Evolutionary conservation across 2,888 invertebrate genomes (phyloP).

Genomic region (Epistrophe grossulariae): DNA sequence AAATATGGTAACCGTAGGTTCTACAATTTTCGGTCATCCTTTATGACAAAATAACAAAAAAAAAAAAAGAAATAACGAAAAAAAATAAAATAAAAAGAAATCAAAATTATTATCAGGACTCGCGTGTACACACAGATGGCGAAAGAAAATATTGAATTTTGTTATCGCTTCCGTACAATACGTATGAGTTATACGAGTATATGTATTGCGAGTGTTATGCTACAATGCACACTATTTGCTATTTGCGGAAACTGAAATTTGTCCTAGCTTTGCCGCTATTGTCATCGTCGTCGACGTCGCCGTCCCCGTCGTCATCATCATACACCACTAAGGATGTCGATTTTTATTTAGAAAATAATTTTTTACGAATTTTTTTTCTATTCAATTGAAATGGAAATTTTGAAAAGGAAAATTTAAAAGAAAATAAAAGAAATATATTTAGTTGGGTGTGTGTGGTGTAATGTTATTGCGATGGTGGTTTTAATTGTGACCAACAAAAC

Average conservation of each 20-base stretch:
- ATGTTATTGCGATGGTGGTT: too few species aligned
- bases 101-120: constrained; percentile 56
- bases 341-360: constrained; percentile 41
- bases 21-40: constrained; percentile 15
- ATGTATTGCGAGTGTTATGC: constrained; percentile 39
- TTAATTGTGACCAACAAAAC: too few species aligned
- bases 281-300: background rate
- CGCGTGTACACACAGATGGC: constrained; percentile 62
- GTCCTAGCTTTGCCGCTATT: constrained; percentile 18
- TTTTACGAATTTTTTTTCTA: constrained; percentile 29
- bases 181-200: constrained; percentile 10
- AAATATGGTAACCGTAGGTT: constrained; percentile 26
- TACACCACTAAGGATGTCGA: constrained; percentile 29
- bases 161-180: constrained; percentile 62
- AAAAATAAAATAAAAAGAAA: constrained; percentile 39
- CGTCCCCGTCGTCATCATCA: background rate
- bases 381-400: constrained; percentile 31
- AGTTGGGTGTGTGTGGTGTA: too few species aligned
- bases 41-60: background rate
- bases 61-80: constrained; percentile 15
- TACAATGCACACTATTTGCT: constrained; percentile 67
- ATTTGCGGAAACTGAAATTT: constrained; percentile 52
- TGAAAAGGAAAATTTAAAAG: background rate
- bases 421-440: too few species aligned
- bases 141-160: constrained; percentile 70